These are phyloP conservation scores for Catagonus wagneri DNA, from an alignment of 2,113 vertebrate genomes.

Conservation along the genomic window DNA sequence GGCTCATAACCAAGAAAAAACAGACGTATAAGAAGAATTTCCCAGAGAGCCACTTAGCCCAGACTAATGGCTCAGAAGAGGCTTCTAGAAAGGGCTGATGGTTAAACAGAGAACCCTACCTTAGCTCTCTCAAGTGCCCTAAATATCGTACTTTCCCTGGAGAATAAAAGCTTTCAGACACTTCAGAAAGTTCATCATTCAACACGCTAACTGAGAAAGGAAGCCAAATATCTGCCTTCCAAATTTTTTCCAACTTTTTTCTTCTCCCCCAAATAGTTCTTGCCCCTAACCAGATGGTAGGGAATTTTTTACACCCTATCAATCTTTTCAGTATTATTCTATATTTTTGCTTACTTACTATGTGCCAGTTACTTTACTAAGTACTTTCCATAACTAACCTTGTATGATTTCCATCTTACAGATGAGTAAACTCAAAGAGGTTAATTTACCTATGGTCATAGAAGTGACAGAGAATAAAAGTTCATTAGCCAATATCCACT, in stretches of 20 bases:
- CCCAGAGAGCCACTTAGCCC: too few species aligned
- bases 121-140: not conserved
- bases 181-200: not conserved
- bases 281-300: not conserved
- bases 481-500: too few species aligned
- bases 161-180: slow-evolving; percentile 20
- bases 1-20: not conserved
- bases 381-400: not conserved
- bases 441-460: not conserved
- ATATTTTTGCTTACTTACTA: not conserved
- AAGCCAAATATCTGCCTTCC: not conserved
- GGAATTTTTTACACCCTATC: not conserved
- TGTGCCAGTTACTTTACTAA: not conserved
- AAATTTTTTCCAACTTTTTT: not conserved
- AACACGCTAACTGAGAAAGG: not conserved
- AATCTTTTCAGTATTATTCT: not conserved
- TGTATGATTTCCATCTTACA: slow-evolving; percentile 24
- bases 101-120: not conserved
- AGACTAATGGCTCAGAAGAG: not conserved
- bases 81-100: not conserved
- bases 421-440: not conserved
- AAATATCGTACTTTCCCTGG: not conserved
- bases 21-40: slow-evolving; percentile 1
- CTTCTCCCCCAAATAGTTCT: not conserved
- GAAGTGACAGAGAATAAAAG: not conserved